Evolutionary conservation across 2,113 vertebrate genomes (phyloP).

Genomic region (Coreoperca whiteheadi): DNA sequence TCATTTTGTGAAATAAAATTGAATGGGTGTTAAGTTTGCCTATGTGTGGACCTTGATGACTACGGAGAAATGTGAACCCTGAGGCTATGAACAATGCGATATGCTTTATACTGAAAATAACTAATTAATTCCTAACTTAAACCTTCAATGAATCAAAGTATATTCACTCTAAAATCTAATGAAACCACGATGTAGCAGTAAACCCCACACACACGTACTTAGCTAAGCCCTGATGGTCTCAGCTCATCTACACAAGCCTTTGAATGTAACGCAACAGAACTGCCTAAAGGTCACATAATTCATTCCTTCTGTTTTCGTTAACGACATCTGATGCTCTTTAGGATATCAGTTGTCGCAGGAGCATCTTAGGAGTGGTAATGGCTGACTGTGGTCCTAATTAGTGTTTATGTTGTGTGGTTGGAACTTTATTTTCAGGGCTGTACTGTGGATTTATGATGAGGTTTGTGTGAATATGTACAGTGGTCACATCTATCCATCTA

Average conservation of each 20-base stretch:
- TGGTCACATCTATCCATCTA: neutral
- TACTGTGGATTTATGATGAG: constrained; percentile 12
- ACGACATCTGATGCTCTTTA: neutral
- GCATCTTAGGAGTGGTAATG: neutral
- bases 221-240: neutral
- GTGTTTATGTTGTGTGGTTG: neutral
- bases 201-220: neutral
- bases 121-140: neutral
- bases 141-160: constrained; percentile 1
- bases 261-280: constrained; percentile 16
- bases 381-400: neutral
- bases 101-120: constrained; percentile 7
- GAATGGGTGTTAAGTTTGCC: neutral
- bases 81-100: neutral
- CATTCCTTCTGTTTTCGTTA: neutral
- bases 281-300: constrained; percentile 21
- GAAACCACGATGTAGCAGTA: neutral
- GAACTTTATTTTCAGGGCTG: neutral
- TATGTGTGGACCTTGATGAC: neutral
- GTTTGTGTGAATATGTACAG: neutral
- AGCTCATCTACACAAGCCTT: neutral
- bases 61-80: neutral
- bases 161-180: constrained; percentile 14
- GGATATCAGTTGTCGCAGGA: neutral
- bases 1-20: constrained; percentile 24